These are phyloP conservation scores for Merluccius polli DNA, from an alignment of 2,797 vertebrate genomes.

Conservation along the genomic window DNA sequence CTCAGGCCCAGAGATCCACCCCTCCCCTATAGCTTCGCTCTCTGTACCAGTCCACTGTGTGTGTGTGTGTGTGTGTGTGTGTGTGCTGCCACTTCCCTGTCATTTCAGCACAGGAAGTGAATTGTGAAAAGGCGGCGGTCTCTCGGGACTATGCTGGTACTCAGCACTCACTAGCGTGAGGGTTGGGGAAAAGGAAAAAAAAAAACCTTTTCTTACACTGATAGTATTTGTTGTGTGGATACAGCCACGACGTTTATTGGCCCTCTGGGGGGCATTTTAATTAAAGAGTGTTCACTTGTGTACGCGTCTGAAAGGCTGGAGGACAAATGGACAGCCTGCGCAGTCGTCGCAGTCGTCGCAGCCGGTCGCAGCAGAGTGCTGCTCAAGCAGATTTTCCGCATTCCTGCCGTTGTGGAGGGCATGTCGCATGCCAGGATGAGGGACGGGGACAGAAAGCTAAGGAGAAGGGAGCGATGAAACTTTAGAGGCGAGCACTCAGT, in stretches of 20 bases:
- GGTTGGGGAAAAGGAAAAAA: conserved; percentile 9
- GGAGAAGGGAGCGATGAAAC: conserved; percentile 47
- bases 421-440: conserved; percentile 13
- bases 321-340: background rate
- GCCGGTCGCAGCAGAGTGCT: conserved; percentile 24
- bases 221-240: background rate
- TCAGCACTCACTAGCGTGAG: background rate
- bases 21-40: no score
- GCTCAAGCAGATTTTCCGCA: conserved; percentile 42
- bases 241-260: no score
- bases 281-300: background rate
- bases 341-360: background rate
- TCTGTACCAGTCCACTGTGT: no score
- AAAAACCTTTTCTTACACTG: conserved; percentile 26
- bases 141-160: background rate
- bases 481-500: conserved; percentile 40
- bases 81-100: background rate
- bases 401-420: conserved; percentile 29
- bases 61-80: no score
- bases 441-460: conserved; percentile 31
- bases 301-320: background rate
- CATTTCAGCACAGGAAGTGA: background rate
- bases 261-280: no score
- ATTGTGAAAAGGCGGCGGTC: no score
- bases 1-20: no score